phyloP scores from a whole-genome alignment of 2,113 vertebrate genomes.

The Seriola aureovittata region DNA sequence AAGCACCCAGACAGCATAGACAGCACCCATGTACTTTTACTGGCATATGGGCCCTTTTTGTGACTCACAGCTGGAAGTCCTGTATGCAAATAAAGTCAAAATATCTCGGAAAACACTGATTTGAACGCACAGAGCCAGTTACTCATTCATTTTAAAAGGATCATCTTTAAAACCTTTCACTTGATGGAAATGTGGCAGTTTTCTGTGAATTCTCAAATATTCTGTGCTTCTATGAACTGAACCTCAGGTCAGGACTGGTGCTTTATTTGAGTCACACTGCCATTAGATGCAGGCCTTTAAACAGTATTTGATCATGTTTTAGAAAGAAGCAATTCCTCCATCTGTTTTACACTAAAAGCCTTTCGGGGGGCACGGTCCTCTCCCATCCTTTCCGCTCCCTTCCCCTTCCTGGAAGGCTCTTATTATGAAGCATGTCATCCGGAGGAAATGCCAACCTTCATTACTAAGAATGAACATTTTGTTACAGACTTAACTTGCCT shows the following conservation, averaged over 20 bases:
- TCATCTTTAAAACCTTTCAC: background rate
- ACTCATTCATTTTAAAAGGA: background rate
- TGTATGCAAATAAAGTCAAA: slow-evolving; percentile 6
- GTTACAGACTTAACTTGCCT: background rate
- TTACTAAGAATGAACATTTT: slow-evolving; percentile 2
- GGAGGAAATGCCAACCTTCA: slow-evolving; percentile 1
- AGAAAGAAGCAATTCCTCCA: background rate
- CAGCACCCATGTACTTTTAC: background rate
- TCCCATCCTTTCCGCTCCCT: background rate
- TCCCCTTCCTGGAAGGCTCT: background rate
- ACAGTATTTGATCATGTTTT: background rate
- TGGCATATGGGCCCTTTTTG: slow-evolving; percentile 1
- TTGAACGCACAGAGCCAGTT: background rate
- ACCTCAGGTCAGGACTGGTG: background rate
- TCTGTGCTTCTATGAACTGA: background rate
- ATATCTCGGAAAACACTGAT: background rate
- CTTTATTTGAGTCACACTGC: background rate
- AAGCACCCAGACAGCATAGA: slow-evolving; percentile 16
- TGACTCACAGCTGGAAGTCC: slow-evolving; percentile 14
- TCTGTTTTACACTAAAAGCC: slow-evolving; percentile 25
- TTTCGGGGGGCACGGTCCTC: background rate
- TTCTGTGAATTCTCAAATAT: background rate
- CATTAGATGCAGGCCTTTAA: background rate
- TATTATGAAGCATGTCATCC: slow-evolving; percentile 26
- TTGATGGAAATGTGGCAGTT: background rate